Base-by-base conservation (phyloP, 2,888 invertebrate species). In the Stenurella melanura region DNA sequence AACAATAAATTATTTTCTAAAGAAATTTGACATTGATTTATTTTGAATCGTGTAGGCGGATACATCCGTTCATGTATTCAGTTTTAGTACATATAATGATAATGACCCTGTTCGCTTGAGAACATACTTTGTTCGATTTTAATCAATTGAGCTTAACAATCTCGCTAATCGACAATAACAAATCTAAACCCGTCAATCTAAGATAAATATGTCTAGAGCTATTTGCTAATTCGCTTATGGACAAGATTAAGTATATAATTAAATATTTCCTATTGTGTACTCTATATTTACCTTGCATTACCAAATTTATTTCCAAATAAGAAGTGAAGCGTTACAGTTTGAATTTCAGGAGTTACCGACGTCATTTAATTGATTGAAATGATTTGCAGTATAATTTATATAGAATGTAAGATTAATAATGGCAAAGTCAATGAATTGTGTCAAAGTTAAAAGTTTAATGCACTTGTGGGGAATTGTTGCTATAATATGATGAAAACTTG, bases 51-150 rank as follows among this genome's bases (percentile, higher is more conserved):
- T 34, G 42, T 42, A 11, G 60, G 70, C 18, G 60, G 42, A 50
- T 6, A 60, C 60, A 60, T 60, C 17, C 18, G 19, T 17, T 67
- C 19, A 34, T 38, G 17, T 56, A 60, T n/a, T 42, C 42, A 70
- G 26, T 58, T 3, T 11, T 57, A 19, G 7, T 70, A 58, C 30
- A 7, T 12, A 19, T 70, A 70, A 56, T 30, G 57, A 70, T 50
- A 60, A 42, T 70, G 70, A 70, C 70, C 70, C 70, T 70, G 70
- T 70, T 70, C 38, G 21, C 70, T 61, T 42, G 38, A 57, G 58
- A 68, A 26, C 19, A 57, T 26, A 42, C 19, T 15, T 17, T 58
- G 19, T 69, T 69, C 42, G 61, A 70, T 70, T 26, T 70, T 70
- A 60, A 70, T 70, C 38, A n/a, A 38, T 21, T 42, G 60, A 42